Base-by-base conservation (phyloP, 1,140 invertebrate species). In the Orius insidiosus region DNA sequence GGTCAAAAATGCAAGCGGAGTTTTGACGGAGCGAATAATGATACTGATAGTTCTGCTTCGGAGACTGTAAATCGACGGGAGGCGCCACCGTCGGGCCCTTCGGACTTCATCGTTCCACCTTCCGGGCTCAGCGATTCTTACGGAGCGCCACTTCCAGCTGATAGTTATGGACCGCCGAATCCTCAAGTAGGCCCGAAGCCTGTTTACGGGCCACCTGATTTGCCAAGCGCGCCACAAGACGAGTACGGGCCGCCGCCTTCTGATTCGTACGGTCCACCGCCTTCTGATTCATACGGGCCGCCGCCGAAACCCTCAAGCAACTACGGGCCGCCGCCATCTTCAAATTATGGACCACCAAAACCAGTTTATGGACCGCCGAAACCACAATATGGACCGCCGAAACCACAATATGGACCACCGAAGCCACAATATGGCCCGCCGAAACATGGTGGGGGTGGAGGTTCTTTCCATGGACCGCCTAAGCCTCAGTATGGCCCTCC, bases 191-290 rank as follows among this genome's bases (percentile, higher is more conserved):
- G 59, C n/a, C n/a, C n/a, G n/a, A n/a, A n/a, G n/a, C n/a, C n/a
- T n/a, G n/a, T n/a, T n/a, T n/a, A n/a, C n/a, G n/a, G n/a, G n/a
- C n/a, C n/a, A n/a, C n/a, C n/a, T n/a, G n/a, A n/a, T n/a, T n/a
- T n/a, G 16, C 59, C 64, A 62, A 58, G 59, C 36, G 56, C 59
- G 8, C 64, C 65, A 41, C 54, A 58, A 35, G 54, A 59, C 14
- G 58, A 62, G 0, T 62, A 63, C 10, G 60, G 63, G 1, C 58
- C 61, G 6, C 59, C 61, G 11, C 55, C 52, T 9, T 19, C 19
- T 24, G 37, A 41, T 30, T 14, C 15, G 18, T 36, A 47, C 31
- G 32, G 52, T 59, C 18, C 56, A 56, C 39, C 47, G 56, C 63
- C 41, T 58, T 62, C 53, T 47, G 54, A 19, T 10, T 13, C 33